phyloP scores from a whole-genome alignment of 2,113 vertebrate genomes.

The Salvelinus namaycush region DNA sequence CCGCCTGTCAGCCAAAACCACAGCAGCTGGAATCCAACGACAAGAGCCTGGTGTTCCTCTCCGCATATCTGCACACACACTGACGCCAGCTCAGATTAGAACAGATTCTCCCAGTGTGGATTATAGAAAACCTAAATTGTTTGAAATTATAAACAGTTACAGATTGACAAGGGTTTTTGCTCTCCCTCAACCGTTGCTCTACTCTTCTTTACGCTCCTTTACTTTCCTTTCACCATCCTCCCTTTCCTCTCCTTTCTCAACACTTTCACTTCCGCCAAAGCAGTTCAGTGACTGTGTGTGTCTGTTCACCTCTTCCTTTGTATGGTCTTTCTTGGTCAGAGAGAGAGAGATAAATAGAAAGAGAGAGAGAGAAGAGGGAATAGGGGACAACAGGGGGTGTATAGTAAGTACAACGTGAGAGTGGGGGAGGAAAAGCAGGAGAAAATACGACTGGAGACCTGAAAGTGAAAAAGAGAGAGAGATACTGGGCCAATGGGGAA shows the following conservation, averaged over 20 bases:
- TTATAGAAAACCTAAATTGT: neutral
- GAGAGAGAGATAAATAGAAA: constrained; percentile 24
- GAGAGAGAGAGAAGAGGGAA: constrained; percentile 4
- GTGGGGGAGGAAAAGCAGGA: neutral
- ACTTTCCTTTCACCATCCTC: neutral
- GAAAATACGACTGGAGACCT: neutral
- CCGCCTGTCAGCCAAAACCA: constrained; percentile 18
- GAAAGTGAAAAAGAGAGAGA: neutral
- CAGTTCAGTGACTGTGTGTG: neutral
- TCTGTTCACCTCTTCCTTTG: neutral
- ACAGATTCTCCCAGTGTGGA: neutral
- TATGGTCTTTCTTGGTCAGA: neutral
- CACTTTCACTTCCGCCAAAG: neutral
- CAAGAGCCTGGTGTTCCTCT: neutral
- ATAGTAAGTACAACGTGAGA: neutral
- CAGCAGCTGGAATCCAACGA: constrained; percentile 1
- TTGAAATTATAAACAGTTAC: neutral
- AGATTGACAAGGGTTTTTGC: neutral
- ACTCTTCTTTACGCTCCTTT: neutral
- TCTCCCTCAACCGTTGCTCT: neutral
- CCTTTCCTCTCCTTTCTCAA: neutral
- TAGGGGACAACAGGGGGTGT: neutral
- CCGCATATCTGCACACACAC: neutral
- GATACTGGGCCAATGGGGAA: neutral
- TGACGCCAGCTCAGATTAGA: neutral